Evolutionary conservation across 2,888 invertebrate species (phyloP).

Genomic region (Synergus japonicus): DNA sequence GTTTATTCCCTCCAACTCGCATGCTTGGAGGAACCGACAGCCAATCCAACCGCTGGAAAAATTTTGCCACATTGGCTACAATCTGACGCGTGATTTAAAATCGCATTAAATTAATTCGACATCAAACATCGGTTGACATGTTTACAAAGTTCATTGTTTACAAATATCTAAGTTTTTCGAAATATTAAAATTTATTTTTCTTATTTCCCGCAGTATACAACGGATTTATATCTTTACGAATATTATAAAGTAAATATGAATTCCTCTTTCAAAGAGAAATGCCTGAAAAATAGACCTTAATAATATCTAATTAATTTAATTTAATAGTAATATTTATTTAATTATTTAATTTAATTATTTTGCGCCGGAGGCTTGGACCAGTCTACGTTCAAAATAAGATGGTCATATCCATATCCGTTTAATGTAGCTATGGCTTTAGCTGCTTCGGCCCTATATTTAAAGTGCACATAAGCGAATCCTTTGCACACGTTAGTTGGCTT

Average conservation of each 20-base stretch:
- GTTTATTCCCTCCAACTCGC: conserved; percentile 89
- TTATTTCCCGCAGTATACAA: neutral
- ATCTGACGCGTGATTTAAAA: too few species aligned
- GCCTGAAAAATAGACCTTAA: neutral
- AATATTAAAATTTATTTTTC: neutral
- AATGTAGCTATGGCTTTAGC: conserved; percentile 93
- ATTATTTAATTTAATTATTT: conserved; percentile 57
- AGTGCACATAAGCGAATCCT: conserved; percentile 99
- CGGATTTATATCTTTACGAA: neutral
- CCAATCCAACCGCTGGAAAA: too few species aligned
- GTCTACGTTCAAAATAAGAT: conserved; percentile 98
- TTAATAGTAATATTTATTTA: too few species aligned
- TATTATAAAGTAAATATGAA: neutral
- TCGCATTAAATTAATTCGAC: too few species aligned
- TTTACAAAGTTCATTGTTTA: too few species aligned
- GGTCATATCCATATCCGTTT: conserved; percentile 97
- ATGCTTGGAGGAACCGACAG: conserved; percentile 94
- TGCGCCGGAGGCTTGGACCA: conserved; percentile 93
- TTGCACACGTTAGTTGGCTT: conserved; percentile 91
- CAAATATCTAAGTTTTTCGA: too few species aligned
- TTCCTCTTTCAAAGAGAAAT: neutral
- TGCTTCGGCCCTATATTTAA: conserved; percentile 93
- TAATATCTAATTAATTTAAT: too few species aligned
- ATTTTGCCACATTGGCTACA: too few species aligned
- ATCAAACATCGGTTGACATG: too few species aligned